A percentile compares a stretch with the other conserved stretches of the same genome.
Conservation (phyloP, 2,797 vertebrate species). For the Percopsis omiscomaycus region DNA sequence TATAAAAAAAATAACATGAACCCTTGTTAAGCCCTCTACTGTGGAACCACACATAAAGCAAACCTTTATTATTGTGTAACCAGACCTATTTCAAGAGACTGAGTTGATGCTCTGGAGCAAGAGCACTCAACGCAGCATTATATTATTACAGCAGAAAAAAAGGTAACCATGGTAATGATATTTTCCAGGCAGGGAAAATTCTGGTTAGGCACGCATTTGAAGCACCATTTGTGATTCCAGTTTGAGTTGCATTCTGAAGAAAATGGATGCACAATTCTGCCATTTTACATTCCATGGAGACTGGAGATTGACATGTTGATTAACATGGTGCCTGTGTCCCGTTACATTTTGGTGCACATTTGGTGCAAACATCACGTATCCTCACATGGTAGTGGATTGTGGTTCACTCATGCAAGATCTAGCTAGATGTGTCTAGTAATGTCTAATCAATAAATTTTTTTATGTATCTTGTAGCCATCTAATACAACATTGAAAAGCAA, state of each 20-base stretch:
- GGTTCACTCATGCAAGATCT: conserved; percentile 26
- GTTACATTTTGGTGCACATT: conserved; percentile 20
- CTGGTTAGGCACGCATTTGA: conserved; percentile 62
- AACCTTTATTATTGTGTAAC: conserved; percentile 22
- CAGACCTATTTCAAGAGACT: conserved; percentile 26
- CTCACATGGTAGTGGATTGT: background rate
- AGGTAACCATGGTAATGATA: conserved; percentile 64
- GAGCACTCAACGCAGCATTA: conserved; percentile 57
- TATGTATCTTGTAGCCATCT: conserved; percentile 22
- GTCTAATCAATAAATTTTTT: conserved; percentile 4
- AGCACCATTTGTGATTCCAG: conserved; percentile 56
- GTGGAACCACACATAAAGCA: conserved; percentile 17
- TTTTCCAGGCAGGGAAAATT: conserved; percentile 64
- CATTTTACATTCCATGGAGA: conserved; percentile 36
- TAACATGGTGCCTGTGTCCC: conserved; percentile 16
- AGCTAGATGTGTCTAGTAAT: conserved; percentile 12
- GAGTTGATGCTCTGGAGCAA: conserved; percentile 41
- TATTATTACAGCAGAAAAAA: conserved; percentile 43
- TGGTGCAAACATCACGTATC: conserved; percentile 29
- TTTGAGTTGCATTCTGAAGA: conserved; percentile 2
- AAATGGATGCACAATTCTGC: conserved; percentile 35
- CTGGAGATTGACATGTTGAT: conserved; percentile 18
- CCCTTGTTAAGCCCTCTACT: background rate
- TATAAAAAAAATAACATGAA: background rate
- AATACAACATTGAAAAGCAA: conserved; percentile 29